Percentiles rank a stretch among this genome's conserved stretches.
Evolutionary conservation across 2,113 vertebrate species (phyloP).

Genomic region (Calidris pygmaea): DNA sequence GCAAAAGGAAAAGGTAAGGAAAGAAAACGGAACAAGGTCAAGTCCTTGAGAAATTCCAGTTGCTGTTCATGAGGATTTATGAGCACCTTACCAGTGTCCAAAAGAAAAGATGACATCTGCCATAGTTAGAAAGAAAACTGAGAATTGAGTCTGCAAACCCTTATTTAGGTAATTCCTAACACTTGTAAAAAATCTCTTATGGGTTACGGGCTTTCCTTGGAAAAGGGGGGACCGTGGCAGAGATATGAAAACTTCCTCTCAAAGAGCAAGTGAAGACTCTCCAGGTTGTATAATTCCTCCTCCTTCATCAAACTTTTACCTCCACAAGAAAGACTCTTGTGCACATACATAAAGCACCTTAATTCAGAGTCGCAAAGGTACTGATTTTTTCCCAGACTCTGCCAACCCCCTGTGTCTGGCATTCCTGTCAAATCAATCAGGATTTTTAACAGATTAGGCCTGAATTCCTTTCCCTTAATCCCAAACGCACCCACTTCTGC

Average conservation of each 20-base stretch:
- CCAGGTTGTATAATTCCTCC: neutral
- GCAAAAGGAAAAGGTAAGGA: neutral
- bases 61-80: neutral
- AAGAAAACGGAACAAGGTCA: neutral
- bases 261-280: neutral
- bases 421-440: conserved; percentile 8
- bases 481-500: neutral
- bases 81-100: neutral
- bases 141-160: neutral
- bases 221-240: neutral
- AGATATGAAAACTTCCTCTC: neutral
- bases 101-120: neutral
- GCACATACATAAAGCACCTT: neutral
- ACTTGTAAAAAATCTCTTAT: neutral
- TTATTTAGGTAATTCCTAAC: neutral
- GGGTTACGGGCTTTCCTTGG: neutral
- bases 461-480: conserved; percentile 10
- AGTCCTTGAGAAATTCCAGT: neutral
- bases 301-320: neutral
- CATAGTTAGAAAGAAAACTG: neutral
- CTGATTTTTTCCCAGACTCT: neutral
- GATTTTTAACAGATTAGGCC: conserved; percentile 1
- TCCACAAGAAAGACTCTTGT: neutral
- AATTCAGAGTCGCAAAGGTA: neutral
- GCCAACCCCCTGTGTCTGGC: neutral